These are phyloP conservation scores for Ammodytes marinus DNA, from an alignment of 2,113 vertebrate genomes.

Conservation along the genomic window DNA sequence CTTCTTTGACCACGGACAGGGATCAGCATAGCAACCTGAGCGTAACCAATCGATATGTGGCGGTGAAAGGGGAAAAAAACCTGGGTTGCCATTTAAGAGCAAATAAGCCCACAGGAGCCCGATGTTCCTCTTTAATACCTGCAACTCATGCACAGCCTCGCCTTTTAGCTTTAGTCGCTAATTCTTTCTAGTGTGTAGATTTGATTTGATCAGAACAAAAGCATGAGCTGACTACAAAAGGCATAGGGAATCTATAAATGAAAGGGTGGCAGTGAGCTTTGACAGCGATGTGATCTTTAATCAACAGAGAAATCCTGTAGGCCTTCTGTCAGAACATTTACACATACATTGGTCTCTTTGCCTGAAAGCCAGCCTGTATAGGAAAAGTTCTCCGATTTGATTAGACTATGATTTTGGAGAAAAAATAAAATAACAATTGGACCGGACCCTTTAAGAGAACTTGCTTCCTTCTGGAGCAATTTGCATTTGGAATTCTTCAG, in stretches of 20 bases:
- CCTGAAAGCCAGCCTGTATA: conserved; percentile 1
- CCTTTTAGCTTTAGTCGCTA: conserved; percentile 25
- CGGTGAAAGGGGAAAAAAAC: not conserved
- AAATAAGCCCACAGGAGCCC: conserved; percentile 31
- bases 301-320: conserved; percentile 33
- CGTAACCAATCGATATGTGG: conserved; percentile 62
- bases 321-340: conserved; percentile 33
- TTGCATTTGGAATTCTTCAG: not conserved
- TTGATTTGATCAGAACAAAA: conserved; percentile 48
- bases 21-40: conserved; percentile 43
- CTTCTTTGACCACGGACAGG: conserved; percentile 26
- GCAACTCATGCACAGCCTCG: conserved; percentile 11
- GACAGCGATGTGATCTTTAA: conserved; percentile 51
- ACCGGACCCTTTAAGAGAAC: not conserved
- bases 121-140: conserved; percentile 23
- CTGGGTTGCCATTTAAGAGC: conserved; percentile 4
- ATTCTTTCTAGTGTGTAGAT: conserved; percentile 16
- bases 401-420: too few species aligned
- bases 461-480: not conserved
- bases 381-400: not conserved
- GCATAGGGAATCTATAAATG: conserved; percentile 41
- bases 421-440: not conserved
- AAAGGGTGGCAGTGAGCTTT: conserved; percentile 36
- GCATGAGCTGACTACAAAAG: conserved; percentile 31
- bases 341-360: conserved; percentile 29